Conservation (phyloP, 1,140 invertebrate species). For the Caenorhabditis remanei region DNA sequence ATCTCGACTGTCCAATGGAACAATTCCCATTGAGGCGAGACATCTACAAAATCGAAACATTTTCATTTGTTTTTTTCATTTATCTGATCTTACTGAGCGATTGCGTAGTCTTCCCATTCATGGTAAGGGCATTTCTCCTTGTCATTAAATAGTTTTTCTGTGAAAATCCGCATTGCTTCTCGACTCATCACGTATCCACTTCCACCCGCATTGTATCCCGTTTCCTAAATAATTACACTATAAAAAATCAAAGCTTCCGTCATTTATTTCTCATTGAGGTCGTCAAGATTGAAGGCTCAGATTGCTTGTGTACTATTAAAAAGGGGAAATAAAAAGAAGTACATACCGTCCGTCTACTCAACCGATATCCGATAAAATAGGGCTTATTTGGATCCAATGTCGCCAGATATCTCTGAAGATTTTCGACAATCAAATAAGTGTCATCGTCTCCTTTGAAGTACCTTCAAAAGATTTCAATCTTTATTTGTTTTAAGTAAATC, state of each 20-base stretch:
- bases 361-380: conserved; percentile 56
- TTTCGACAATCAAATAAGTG: conserved; percentile 62
- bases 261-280: neutral
- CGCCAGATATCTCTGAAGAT: conserved; percentile 56
- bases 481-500: neutral
- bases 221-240: conserved; percentile 7
- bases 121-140: conserved; percentile 55
- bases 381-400: conserved; percentile 59
- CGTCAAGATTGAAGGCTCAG: conserved; percentile 5
- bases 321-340: neutral
- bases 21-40: conserved; percentile 36
- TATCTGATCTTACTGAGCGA: conserved; percentile 33
- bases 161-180: conserved; percentile 57
- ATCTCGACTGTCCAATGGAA: conserved; percentile 58
- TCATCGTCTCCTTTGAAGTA: conserved; percentile 63
- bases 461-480: conserved; percentile 49
- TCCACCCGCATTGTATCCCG: conserved; percentile 61
- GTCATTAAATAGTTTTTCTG: conserved; percentile 57
- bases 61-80: neutral
- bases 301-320: neutral
- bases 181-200: conserved; percentile 62
- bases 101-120: conserved; percentile 63
- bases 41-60: conserved; percentile 25
- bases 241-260: neutral
- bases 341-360: conserved; percentile 58